Evolutionary conservation across 1,140 invertebrate genomes (phyloP), one percentile per base, ranked within the genome.

Genomic region (Papilio xuthus): DNA sequence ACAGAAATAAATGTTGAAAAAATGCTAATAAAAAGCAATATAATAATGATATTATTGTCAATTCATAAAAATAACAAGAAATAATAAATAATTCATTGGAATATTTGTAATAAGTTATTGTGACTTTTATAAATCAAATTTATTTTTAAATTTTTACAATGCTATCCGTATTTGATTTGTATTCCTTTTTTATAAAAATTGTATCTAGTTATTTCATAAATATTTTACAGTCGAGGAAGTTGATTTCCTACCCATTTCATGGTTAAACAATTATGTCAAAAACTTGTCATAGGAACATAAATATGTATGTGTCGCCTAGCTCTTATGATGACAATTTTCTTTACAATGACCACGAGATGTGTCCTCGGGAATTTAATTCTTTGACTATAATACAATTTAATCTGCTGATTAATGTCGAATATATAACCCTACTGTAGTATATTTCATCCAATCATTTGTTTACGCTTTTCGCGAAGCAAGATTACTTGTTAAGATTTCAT

Each of bases 101-200:
- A 63, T 63, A 63, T 28, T 63, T 63, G 26, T 63, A 63, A 63
- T 15, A 53, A 63, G 10, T 28, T 63, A 60, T 63, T 63, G 28
- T 26, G n/a, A 63, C 23, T 15, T 6, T 56, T 2, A 26, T 63
- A 12, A n/a, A 10, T 63, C 13, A 8, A 28, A 13, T 63, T 63
- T 10, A 18, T 63, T 26, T 63, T 50, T 18, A 18, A 18, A 18
- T 18, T 26, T 28, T 63, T 63, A 26, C 53, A 63, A 63, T 23
- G 12, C 4, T 56, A 13, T 63, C 9, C 26, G 23, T 63, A 63
- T 28, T 63, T 63, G 6, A 1, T 10, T 13, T 28, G 9, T 23
- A 63, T 7, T 63, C 2, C 1, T 63, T 28, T 63, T 26, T 28
- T 28, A 3, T 26, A 28, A 28, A 4, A n/a, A n/a, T n/a, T 28